Evolutionary conservation across 1,140 invertebrate genomes (phyloP).

Genomic region (Drosophila cardini): DNA sequence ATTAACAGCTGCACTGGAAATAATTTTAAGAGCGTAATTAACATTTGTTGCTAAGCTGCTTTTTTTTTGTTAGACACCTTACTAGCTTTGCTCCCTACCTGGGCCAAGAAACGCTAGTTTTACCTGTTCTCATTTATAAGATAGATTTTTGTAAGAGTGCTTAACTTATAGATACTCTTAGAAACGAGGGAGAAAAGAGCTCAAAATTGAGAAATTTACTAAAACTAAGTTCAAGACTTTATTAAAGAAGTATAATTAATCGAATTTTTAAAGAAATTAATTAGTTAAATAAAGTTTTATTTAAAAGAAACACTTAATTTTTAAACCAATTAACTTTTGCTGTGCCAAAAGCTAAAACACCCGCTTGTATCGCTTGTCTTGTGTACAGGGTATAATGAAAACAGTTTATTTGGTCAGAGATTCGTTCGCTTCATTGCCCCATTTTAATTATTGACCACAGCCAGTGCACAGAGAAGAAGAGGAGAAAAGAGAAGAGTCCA

Average conservation of each 20-base stretch:
- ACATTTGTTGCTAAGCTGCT: slow-evolving; percentile 40
- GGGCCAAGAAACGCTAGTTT: neutral
- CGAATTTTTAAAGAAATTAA: too few species aligned
- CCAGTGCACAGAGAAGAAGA: slow-evolving; percentile 7
- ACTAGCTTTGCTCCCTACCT: neutral
- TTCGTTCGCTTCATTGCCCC: slow-evolving; percentile 59
- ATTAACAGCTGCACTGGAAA: slow-evolving; percentile 46
- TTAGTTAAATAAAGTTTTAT: too few species aligned
- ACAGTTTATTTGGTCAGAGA: slow-evolving; percentile 63
- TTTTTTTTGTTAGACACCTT: neutral
- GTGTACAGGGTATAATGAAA: slow-evolving; percentile 36
- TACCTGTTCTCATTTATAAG: too few species aligned
- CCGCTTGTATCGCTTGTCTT: neutral
- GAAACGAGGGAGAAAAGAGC: too few species aligned
- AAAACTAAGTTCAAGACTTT: too few species aligned
- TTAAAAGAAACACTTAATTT: too few species aligned
- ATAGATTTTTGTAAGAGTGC: too few species aligned
- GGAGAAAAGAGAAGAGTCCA: neutral
- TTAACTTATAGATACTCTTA: too few species aligned
- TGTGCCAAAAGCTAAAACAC: neutral
- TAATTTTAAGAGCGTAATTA: slow-evolving; percentile 45
- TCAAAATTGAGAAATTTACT: too few species aligned
- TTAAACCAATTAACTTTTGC: too few species aligned
- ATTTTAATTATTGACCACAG: slow-evolving; percentile 67
- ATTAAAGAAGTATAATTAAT: too few species aligned